These are phyloP conservation scores for Ladona fulva DNA, from an alignment of 1,140 invertebrate species.

Conservation along the genomic window DNA sequence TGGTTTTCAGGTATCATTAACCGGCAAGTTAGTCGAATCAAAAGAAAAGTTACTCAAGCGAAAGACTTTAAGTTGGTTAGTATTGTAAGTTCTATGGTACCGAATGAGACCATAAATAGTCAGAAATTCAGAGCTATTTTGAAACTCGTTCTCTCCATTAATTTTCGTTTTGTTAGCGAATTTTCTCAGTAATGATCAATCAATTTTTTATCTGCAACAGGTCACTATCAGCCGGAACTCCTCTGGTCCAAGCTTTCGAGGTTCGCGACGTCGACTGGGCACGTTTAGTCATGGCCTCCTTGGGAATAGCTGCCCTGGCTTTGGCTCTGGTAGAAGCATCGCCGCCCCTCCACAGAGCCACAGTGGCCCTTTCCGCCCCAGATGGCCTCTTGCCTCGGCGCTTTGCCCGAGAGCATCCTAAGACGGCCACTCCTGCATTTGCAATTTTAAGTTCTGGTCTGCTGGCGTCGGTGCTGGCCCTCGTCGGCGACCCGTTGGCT, in stretches of 20 bases:
- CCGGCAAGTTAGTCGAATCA: too few species aligned
- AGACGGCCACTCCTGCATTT: conserved; percentile 53
- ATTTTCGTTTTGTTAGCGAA: too few species aligned
- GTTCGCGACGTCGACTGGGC: conserved; percentile 49
- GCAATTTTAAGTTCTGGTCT: conserved; percentile 55
- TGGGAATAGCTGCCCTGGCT: conserved; percentile 47
- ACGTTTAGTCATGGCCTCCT: conserved; percentile 47
- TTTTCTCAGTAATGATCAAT: too few species aligned
- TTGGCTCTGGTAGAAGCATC: conserved; percentile 51
- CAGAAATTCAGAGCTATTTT: too few species aligned
- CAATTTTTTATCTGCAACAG: neutral
- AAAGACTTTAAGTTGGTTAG: too few species aligned
- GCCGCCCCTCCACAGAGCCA: conserved; percentile 47
- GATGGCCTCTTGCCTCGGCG: conserved; percentile 50
- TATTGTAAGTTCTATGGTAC: too few species aligned
- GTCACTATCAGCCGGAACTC: conserved; percentile 38
- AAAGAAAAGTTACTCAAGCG: too few species aligned
- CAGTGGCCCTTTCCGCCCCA: conserved; percentile 46
- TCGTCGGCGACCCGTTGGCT: neutral
- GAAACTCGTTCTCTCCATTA: too few species aligned
- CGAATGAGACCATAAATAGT: too few species aligned
- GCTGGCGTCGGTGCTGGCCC: neutral
- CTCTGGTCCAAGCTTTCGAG: conserved; percentile 50
- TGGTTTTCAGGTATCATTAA: too few species aligned
- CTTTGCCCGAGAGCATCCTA: conserved; percentile 50